These are phyloP conservation scores for Alligator mississippiensis DNA, from an alignment of 2,113 vertebrate species.

Conservation along the genomic window DNA sequence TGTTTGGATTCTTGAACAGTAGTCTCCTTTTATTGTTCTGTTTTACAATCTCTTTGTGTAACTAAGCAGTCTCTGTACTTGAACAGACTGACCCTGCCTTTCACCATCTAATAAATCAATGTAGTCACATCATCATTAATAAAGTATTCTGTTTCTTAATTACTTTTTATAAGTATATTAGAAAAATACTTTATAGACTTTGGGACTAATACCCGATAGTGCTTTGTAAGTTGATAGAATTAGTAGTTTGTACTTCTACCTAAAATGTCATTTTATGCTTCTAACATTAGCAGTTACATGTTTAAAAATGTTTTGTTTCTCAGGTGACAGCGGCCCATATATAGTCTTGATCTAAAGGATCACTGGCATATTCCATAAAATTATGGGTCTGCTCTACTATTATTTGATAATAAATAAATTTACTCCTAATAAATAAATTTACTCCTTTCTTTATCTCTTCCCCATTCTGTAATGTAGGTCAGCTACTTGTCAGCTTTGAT, in stretches of 20 bases:
- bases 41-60: background rate
- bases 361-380: too few species aligned
- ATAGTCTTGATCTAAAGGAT: background rate
- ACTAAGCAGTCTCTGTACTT: background rate
- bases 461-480: background rate
- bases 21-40: background rate
- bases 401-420: too few species aligned
- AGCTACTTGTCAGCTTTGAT: background rate
- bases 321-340: background rate
- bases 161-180: background rate
- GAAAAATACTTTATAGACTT: background rate
- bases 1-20: background rate
- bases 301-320: background rate
- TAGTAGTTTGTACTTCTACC: constrained; percentile 41
- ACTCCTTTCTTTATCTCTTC: background rate
- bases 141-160: constrained; percentile 27
- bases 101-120: constrained; percentile 14
- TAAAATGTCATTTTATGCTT: constrained; percentile 65
- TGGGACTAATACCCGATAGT: constrained; percentile 21
- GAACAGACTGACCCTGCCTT: background rate
- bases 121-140: constrained; percentile 13
- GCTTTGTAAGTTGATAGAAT: background rate
- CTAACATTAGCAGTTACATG: constrained; percentile 7
- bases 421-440: background rate
- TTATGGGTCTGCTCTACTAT: too few species aligned